Percentiles rank a stretch among this genome's conserved stretches.
Conservation (phyloP, 2,797 vertebrate genomes). For the Amphiprion clarkii region DNA sequence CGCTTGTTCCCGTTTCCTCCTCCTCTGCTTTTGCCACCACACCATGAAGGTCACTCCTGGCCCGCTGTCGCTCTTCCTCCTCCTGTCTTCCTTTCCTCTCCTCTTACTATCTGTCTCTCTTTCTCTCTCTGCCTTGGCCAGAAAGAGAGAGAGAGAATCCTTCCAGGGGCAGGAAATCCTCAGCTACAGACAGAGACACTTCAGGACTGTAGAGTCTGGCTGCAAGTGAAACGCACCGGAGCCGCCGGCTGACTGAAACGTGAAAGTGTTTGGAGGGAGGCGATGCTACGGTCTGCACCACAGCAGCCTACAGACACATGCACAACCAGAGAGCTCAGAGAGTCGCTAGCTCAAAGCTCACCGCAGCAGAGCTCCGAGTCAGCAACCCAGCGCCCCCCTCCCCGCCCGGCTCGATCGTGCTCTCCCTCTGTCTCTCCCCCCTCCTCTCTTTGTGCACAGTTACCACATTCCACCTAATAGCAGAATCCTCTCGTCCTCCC, state of each 20-base stretch:
- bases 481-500: conserved; percentile 64
- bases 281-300: conserved; percentile 68
- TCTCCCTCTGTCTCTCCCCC: conserved; percentile 54
- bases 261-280: conserved; percentile 57
- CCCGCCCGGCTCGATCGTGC: conserved; percentile 42
- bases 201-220: conserved; percentile 39
- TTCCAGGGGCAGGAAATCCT: conserved; percentile 70
- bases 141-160: conserved; percentile 65
- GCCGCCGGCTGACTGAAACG: conserved; percentile 64
- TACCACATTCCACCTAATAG: conserved; percentile 92
- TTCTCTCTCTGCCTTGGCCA: conserved; percentile 53
- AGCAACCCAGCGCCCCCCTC: conserved; percentile 68
- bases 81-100: conserved; percentile 38
- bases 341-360: conserved; percentile 75
- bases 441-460: conserved; percentile 61
- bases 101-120: conserved; percentile 35
- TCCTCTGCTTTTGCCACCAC: conserved; percentile 62
- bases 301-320: conserved; percentile 53
- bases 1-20: conserved; percentile 43
- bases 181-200: conserved; percentile 62
- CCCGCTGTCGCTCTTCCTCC: conserved; percentile 53
- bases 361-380: conserved; percentile 76
- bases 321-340: conserved; percentile 52
- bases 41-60: conserved; percentile 75
- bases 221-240: conserved; percentile 51